Percentiles rank a stretch among this genome's conserved stretches.
These are phyloP conservation scores for Gnathonemus echidnorhynchus DNA, from an alignment of 2,113 vertebrate species.

Conservation along the genomic window DNA sequence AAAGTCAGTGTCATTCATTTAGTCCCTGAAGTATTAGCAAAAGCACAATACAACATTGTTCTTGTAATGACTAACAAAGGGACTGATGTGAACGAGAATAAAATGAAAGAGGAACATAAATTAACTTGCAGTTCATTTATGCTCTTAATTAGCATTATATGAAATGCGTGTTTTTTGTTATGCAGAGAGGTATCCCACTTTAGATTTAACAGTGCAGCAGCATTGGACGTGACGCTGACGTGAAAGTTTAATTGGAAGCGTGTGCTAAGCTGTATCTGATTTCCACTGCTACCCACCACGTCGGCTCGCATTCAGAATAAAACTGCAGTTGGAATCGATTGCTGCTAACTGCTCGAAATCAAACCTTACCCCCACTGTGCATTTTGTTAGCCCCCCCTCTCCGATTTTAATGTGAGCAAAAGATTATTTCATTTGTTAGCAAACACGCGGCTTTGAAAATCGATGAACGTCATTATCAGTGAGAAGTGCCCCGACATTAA, in stretches of 20 bases:
- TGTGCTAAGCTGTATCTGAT: not conserved
- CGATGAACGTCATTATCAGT: not conserved
- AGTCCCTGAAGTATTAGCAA: constrained; percentile 11
- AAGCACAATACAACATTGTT: constrained; percentile 11
- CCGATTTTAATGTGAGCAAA: constrained; percentile 6
- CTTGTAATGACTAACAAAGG: constrained; percentile 14
- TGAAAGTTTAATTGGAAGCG: not conserved
- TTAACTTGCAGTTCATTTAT: not conserved
- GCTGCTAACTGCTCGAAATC: not conserved
- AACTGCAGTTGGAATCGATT: constrained; percentile 4
- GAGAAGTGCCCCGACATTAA: not conserved
- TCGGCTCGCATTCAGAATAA: not conserved
- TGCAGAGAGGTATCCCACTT: not conserved
- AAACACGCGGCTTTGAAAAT: not conserved
- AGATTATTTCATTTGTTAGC: not conserved
- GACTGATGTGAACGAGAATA: not conserved
- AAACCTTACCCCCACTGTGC: not conserved
- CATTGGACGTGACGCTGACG: not conserved
- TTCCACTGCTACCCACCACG: not conserved
- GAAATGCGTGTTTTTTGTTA: constrained; percentile 6
- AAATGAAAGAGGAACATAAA: constrained; percentile 22
- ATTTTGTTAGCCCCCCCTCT: not conserved
- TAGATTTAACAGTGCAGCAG: not conserved
- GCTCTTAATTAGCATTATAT: not conserved
- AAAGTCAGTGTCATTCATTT: constrained; percentile 26